Conservation (phyloP, 1,140 invertebrate species). For the Portunus trituberculatus region DNA sequence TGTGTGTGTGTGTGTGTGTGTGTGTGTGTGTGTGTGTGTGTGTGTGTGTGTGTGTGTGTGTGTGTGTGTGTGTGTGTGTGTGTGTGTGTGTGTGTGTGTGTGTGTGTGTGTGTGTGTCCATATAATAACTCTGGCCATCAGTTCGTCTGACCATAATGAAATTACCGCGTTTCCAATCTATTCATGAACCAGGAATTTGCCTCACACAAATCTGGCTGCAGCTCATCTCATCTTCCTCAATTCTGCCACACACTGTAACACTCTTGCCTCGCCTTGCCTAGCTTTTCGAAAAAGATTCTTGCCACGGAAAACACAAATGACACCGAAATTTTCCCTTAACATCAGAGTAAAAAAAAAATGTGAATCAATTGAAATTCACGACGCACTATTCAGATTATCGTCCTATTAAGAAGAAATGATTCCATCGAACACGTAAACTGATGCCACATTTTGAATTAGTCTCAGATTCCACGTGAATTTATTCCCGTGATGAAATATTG, state of each 20-base stretch:
- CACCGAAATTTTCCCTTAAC: too few relatives aligned
- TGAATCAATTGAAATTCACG: background rate
- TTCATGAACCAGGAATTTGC: too few relatives aligned
- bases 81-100: slow-evolving; percentile 33
- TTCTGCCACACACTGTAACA: background rate
- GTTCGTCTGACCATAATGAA: too few relatives aligned
- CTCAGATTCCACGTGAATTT: background rate
- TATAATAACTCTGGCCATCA: too few relatives aligned
- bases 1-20: slow-evolving; percentile 15
- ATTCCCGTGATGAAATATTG: background rate
- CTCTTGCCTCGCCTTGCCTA: background rate
- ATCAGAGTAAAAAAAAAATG: background rate
- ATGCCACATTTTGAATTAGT: background rate
- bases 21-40: slow-evolving; percentile 28
- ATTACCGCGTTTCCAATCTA: too few relatives aligned
- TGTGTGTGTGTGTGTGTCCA: slow-evolving; percentile 27
- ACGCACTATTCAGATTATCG: background rate
- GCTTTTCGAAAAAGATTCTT: background rate
- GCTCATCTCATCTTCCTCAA: too few relatives aligned
- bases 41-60: slow-evolving; percentile 28
- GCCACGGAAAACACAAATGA: too few relatives aligned
- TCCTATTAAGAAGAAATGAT: background rate
- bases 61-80: slow-evolving; percentile 28
- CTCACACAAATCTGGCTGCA: too few relatives aligned
- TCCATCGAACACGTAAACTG: background rate